Percentiles rank a stretch among this genome's conserved stretches.
phyloP scores from a whole-genome alignment of 2,113 vertebrate species.

The Delphinus delphis region DNA sequence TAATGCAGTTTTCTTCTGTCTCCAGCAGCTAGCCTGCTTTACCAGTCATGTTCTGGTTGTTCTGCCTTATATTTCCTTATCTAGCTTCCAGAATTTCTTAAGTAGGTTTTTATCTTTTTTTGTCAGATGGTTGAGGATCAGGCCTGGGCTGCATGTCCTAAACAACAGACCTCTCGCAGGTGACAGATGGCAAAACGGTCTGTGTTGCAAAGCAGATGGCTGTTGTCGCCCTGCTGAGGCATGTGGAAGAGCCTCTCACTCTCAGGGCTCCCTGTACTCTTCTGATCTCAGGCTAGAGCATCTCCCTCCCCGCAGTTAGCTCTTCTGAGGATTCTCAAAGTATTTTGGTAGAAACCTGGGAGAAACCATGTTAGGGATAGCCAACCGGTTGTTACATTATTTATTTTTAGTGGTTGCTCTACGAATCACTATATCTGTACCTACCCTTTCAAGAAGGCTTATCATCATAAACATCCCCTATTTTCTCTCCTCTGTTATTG shows the following conservation, averaged over 20 bases:
- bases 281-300: background rate
- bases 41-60: background rate
- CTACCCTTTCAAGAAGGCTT: background rate
- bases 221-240: background rate
- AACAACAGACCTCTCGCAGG: background rate
- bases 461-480: background rate
- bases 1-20: background rate
- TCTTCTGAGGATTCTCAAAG: background rate
- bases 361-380: background rate
- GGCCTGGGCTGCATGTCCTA: background rate
- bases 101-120: background rate
- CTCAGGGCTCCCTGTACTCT: background rate
- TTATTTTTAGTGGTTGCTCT: background rate
- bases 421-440: background rate
- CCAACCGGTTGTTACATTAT: background rate
- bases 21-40: background rate
- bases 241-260: background rate
- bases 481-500: background rate
- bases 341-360: background rate
- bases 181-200: background rate
- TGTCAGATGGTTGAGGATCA: background rate
- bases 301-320: background rate
- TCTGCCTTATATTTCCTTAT: background rate
- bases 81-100: background rate
- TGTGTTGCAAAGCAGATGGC: background rate